These are phyloP conservation scores for Raphicerus campestris DNA, from an alignment of 2,113 vertebrate genomes.

Conservation along the genomic window DNA sequence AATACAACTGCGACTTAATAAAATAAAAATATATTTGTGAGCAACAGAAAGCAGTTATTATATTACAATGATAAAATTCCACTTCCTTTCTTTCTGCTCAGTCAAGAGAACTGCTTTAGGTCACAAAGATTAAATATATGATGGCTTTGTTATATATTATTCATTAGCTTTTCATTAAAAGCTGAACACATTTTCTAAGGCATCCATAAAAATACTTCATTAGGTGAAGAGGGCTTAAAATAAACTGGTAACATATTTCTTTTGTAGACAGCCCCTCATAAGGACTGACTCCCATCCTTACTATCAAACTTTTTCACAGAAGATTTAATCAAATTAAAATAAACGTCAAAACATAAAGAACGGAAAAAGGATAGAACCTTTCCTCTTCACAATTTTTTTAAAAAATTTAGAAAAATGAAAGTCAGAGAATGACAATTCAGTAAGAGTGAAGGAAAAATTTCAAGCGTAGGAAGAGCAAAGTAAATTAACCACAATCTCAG, in stretches of 20 bases:
- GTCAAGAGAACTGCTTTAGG: not conserved
- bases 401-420: not conserved
- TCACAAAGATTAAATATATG: slow-evolving; percentile 8
- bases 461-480: not conserved
- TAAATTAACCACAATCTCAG: not conserved
- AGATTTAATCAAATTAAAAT: not conserved
- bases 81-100: not conserved
- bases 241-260: slow-evolving; percentile 7
- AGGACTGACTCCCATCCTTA: not conserved
- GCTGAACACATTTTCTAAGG: not conserved
- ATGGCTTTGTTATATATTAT: not conserved
- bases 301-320: not conserved
- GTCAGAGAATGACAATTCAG: not conserved
- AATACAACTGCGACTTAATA: not conserved
- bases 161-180: not conserved
- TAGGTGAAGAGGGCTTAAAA: not conserved
- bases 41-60: not conserved
- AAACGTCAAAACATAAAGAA: not conserved
- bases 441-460: not conserved
- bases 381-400: not conserved
- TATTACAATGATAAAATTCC: not conserved
- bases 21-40: not conserved
- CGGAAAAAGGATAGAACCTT: not conserved
- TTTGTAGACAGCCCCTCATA: not conserved
- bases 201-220: not conserved